Base-by-base conservation (phyloP, 1,140 invertebrate genomes). In the Xylocopa sonorina region DNA sequence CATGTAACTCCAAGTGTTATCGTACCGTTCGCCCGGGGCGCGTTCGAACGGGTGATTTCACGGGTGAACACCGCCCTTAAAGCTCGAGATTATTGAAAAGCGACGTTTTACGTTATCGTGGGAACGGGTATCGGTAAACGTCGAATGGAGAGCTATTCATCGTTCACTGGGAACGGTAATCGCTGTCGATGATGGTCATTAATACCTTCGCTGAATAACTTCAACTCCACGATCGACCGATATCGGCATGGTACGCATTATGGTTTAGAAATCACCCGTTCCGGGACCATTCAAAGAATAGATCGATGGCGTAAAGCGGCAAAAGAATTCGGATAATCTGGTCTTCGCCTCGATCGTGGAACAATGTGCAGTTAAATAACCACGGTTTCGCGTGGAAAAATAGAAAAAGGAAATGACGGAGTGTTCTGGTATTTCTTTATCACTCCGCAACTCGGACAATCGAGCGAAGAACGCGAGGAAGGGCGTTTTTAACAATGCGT, bases 111-210 rank as follows among this genome's bases (percentile, higher is more conserved):
- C 67, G 38, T 46, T 75, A 69, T 83, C 85, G 75, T 87, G 82
- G 75, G 82, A 87, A 88, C 85, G 72, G 46, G 43, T 53, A 43
- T 78, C 68, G n/a, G 38, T 18, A 62, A 51, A 24, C 24, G 29
- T 51, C 41, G 48, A 64, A 69, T 43, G 50, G 16, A 66, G 60
- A 84, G 87, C 85, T 85, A 83, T 78, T 81, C 64, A 64, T 63
- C 43, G 80, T 81, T 73, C 80, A 38, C 29, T 41, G 51, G 9
- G 46, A 74, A 62, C 58, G 24, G 50, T 75, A 76, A 84, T 83
- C 67, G 64, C 58, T 34, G 41, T 51, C 38, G 21, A 62, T 69
- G 51, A 84, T 74, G 62, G 60, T 74, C 51, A 64, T 53, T 84
- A 62, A 73, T 83, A 69, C 67, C 51, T 6, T 64, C 58, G 43